Conservation (phyloP, 2,797 vertebrate genomes). For the Crenuchus spilurus region DNA sequence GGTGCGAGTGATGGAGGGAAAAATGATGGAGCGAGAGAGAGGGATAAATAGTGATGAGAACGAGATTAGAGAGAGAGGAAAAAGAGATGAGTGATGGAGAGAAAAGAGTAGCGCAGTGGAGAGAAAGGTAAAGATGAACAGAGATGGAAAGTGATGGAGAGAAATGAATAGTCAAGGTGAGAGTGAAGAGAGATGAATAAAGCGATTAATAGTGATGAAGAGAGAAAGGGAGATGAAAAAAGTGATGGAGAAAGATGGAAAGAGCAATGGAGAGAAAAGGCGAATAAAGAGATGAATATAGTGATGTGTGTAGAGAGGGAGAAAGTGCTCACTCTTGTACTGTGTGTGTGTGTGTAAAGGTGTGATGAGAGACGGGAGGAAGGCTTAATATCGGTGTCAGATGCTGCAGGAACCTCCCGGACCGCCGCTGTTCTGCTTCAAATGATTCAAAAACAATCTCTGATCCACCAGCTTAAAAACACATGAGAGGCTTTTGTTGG, state of each 20-base stretch:
- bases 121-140: no score
- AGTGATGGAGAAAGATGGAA: background rate
- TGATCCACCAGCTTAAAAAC: conserved; percentile 33
- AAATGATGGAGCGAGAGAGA: no score
- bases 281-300: conserved; percentile 4
- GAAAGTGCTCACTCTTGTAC: no score
- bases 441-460: conserved; percentile 29
- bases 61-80: no score
- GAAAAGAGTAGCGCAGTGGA: no score
- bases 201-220: no score
- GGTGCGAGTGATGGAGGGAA: no score
- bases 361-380: conserved; percentile 44
- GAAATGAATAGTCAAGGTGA: background rate
- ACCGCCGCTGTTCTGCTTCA: conserved; percentile 33
- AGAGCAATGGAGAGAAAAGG: no score
- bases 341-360: conserved; percentile 42
- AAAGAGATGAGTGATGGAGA: no score
- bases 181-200: background rate
- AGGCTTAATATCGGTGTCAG: conserved; percentile 47
- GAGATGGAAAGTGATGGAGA: no score
- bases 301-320: no score
- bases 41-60: no score
- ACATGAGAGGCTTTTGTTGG: background rate
- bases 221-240: conserved; percentile 7
- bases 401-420: conserved; percentile 41